These are phyloP conservation scores for Drosophila sturtevanti DNA, from an alignment of 1,140 invertebrate species.

Conservation along the genomic window DNA sequence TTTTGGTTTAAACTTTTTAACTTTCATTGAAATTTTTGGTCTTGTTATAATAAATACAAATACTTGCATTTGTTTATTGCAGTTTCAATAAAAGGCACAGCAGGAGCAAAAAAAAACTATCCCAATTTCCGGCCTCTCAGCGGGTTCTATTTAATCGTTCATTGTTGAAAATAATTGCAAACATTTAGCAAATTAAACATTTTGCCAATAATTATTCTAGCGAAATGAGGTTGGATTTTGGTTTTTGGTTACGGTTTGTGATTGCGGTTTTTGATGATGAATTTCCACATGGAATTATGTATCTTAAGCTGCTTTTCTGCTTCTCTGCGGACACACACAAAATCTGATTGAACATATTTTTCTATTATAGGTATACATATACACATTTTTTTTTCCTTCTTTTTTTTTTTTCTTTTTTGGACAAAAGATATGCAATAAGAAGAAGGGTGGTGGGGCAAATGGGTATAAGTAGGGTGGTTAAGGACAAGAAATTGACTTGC, in stretches of 20 bases:
- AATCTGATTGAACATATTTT: conserved; percentile 72
- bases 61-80: not conserved
- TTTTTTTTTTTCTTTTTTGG: conserved; percentile 55
- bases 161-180: conserved; percentile 34
- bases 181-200: conserved; percentile 49
- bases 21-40: no score
- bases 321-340: conserved; percentile 32
- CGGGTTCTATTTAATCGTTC: conserved; percentile 33
- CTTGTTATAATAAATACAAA: not conserved
- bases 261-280: conserved; percentile 33
- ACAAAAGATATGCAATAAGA: conserved; percentile 16
- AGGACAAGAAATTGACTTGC: conserved; percentile 30
- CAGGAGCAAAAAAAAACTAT: conserved; percentile 14
- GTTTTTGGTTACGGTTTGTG: conserved; percentile 17
- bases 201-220: conserved; percentile 43
- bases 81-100: not conserved
- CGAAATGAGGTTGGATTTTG: conserved; percentile 14
- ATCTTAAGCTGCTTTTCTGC: conserved; percentile 65
- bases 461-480: conserved; percentile 3
- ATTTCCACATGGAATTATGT: conserved; percentile 3
- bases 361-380: conserved; percentile 25
- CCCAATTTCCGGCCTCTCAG: conserved; percentile 63
- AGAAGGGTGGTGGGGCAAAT: not conserved
- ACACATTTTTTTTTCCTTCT: conserved; percentile 38
- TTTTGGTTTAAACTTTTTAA: no score